Evolutionary conservation across 2,113 vertebrate species (phyloP), one percentile per base, ranked within the genome.

Genomic region (Xiphorhynchus elegans): DNA sequence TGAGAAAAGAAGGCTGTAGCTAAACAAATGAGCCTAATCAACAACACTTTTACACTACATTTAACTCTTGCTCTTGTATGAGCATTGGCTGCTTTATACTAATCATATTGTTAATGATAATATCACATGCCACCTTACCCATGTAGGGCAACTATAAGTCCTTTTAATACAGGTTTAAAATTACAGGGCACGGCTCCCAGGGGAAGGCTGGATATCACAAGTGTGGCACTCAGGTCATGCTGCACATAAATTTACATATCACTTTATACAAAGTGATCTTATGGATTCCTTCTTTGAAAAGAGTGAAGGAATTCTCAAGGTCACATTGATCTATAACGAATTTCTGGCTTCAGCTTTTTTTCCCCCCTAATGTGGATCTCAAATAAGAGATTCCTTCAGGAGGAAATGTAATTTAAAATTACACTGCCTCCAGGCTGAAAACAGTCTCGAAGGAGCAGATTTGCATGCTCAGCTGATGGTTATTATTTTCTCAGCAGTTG

Each of bases 311-410:
- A 55, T 62, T 95, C 26, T 73, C 3, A 5, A n/a, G 20, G 35
- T 13, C 50, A 68, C 5, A 26, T 3, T n/a, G 56, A 72, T 52
- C 11, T n/a, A n/a, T 16, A 28, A 60, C 24, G 56, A 89, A 25
- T 3, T 49, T 44, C 58, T 69, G 52, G 73, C 47, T 79, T 91
- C 44, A 42, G 26, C 9, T 29, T 20, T 12, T 25, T 10, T 6
- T 1, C 11, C 4, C 8, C 11, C 3, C 4, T 6, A 33, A 28
- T 1, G 6, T 6, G 3, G 25, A 66, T 35, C 26, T 89, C 42
- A 19, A 60, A 60, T 42, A 77, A 58, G 44, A 75, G 3, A 39
- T 14, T 56, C 33, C 25, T 12, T 79, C 40, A 52, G 50, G 40
- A 64, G 28, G 17, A 87, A 93, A 44, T 9, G 9, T 10, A n/a